phyloP scores from a whole-genome alignment of 2,888 invertebrate species.

The Aphodius sticticus region DNA sequence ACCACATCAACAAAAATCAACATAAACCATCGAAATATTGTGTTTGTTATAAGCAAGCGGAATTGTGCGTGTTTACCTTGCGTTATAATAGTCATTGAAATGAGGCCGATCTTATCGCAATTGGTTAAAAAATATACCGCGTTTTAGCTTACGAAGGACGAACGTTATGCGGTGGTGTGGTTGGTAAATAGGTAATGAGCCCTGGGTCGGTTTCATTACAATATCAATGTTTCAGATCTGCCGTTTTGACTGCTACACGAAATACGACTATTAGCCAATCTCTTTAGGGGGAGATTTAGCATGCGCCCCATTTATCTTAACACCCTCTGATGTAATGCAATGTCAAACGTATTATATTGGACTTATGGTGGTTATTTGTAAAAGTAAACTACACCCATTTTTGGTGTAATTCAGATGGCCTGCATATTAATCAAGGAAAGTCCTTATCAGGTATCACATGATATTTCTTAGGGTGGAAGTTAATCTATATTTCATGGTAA shows the following conservation, averaged over 20 bases:
- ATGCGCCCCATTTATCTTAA: neutral
- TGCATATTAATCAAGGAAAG: neutral
- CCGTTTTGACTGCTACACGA: neutral
- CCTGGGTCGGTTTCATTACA: neutral
- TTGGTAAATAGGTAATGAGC: neutral
- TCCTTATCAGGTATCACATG: neutral
- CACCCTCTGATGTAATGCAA: neutral
- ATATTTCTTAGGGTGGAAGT: neutral
- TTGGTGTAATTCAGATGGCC: neutral
- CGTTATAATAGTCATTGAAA: no score
- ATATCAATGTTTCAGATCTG: neutral
- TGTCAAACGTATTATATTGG: neutral
- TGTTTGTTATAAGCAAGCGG: neutral
- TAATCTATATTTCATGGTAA: neutral
- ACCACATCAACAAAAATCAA: neutral
- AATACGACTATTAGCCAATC: neutral
- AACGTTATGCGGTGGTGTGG: neutral
- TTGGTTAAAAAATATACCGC: neutral
- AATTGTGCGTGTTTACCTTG: neutral
- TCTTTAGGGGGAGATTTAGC: neutral
- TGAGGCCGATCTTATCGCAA: neutral
- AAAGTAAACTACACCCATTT: neutral
- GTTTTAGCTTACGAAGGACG: neutral
- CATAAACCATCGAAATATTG: neutral
- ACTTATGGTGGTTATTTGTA: neutral